Percentiles rank a stretch among this genome's conserved stretches.
Conservation (phyloP, 2,113 vertebrate genomes). For the Arvicanthis niloticus region DNA sequence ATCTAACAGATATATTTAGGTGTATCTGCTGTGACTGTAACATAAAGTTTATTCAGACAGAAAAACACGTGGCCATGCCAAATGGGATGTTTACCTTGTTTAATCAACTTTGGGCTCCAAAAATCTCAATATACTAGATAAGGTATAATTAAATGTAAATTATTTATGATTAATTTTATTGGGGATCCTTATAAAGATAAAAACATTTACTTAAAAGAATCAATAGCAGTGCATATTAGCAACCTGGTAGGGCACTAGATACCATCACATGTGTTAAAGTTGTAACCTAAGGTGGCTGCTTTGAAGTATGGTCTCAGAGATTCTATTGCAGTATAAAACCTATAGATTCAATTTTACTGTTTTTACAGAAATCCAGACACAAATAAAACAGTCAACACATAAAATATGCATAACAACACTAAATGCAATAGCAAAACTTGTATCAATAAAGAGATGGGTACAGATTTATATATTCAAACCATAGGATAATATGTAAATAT, state of each 20-base stretch:
- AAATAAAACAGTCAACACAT: not conserved
- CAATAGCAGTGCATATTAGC: not conserved
- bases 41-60: not conserved
- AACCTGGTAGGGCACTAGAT: not conserved
- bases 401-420: not conserved
- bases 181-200: conserved; percentile 14
- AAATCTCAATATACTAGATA: not conserved
- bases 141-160: not conserved
- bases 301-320: not conserved
- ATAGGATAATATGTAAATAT: not conserved
- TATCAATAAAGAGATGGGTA: not conserved
- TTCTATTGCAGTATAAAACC: not conserved
- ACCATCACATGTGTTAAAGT: not conserved
- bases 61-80: not conserved
- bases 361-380: conserved; percentile 28
- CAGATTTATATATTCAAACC: not conserved
- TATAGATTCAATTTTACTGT: conserved; percentile 2
- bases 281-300: not conserved
- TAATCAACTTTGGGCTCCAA: not conserved
- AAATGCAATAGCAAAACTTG: not conserved
- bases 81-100: not conserved
- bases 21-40: not conserved
- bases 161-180: conserved; percentile 23
- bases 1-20: not conserved
- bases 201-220: conserved; percentile 16